A percentile compares a stretch with the other conserved stretches of the same genome.
Conservation (phyloP, 2,888 invertebrate species). For the Quadriops clusia region DNA sequence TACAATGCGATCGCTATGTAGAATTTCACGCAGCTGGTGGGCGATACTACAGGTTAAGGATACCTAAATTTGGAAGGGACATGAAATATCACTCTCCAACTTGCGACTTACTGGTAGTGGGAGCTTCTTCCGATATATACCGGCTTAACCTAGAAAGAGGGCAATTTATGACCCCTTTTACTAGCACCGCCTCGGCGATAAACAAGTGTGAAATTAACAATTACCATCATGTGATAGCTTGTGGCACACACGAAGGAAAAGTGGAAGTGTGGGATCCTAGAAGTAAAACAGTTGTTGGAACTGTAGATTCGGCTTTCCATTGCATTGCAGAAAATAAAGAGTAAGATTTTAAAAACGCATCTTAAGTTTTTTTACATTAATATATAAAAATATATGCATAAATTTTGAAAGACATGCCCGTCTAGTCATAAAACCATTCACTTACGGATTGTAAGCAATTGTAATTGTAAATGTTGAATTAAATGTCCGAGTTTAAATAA, state of each 20-base stretch:
- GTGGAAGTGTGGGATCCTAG: conserved; percentile 97
- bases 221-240: conserved; percentile 73
- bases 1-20: conserved; percentile 82
- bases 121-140: conserved; percentile 79
- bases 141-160: conserved; percentile 92
- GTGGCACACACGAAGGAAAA: conserved; percentile 82
- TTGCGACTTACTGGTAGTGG: conserved; percentile 88
- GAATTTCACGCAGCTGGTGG: conserved; percentile 95
- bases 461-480: too few species aligned
- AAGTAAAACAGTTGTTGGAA: conserved; percentile 59
- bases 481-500: too few species aligned
- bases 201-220: conserved; percentile 82
- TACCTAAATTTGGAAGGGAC: conserved; percentile 92
- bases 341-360: conserved; percentile 37
- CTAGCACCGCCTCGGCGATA: conserved; percentile 60
- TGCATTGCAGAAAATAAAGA: conserved; percentile 44
- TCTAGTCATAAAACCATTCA: too few species aligned
- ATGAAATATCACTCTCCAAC: conserved; percentile 80
- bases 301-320: conserved; percentile 70
- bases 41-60: conserved; percentile 76
- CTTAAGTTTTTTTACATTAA: too few species aligned
- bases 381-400: too few species aligned
- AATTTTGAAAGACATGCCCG: too few species aligned
- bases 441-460: too few species aligned
- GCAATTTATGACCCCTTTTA: conserved; percentile 78